phyloP scores from a whole-genome alignment of 2,888 invertebrate species.

The Synanthedon myopaeformis region DNA sequence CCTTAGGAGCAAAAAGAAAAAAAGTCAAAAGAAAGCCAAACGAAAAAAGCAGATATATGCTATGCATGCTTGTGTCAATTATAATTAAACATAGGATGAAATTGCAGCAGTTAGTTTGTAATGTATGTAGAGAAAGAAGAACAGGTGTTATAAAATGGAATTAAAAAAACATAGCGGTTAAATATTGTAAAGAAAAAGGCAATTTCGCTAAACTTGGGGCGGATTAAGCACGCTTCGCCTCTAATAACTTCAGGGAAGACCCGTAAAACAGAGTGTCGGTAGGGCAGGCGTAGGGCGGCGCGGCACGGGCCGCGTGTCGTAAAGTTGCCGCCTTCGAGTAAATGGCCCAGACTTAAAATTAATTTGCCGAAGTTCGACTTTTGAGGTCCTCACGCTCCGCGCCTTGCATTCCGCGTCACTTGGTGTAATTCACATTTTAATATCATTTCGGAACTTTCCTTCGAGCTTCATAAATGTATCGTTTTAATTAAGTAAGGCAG shows the following conservation, averaged over 20 bases:
- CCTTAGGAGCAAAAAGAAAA: no score
- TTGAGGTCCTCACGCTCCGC: conserved; percentile 3
- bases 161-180: not conserved
- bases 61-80: no score
- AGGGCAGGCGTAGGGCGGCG: not conserved
- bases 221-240: conserved; percentile 11
- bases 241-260: conserved; percentile 10
- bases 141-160: conserved; percentile 13
- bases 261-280: conserved; percentile 8
- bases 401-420: conserved; percentile 8
- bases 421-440: conserved; percentile 6
- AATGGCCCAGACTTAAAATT: conserved; percentile 12
- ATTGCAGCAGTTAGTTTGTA: no score
- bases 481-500: not conserved
- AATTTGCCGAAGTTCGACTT: conserved; percentile 10
- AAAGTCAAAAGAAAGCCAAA: no score
- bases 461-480: not conserved
- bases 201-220: conserved; percentile 3
- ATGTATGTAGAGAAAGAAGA: no score
- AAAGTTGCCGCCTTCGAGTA: conserved; percentile 1
- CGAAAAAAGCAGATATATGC: no score
- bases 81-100: no score
- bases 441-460: not conserved
- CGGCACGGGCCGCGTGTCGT: not conserved
- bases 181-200: conserved; percentile 1